A percentile compares a stretch with the other conserved stretches of the same genome.
These are phyloP conservation scores for Brachionus rubens DNA, from an alignment of 1,140 invertebrate species.

Conservation along the genomic window DNA sequence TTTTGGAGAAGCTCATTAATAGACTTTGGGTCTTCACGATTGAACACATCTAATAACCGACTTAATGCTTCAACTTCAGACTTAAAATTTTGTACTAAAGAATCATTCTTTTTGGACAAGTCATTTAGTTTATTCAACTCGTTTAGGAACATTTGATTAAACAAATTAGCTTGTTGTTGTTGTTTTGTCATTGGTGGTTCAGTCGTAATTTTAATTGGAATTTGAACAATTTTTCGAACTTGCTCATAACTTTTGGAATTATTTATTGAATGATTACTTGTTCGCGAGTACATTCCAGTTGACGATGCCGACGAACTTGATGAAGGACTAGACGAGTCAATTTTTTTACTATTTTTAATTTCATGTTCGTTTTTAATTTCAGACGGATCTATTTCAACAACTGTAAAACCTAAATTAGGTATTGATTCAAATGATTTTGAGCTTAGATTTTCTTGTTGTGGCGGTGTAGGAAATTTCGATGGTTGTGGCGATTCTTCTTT, in stretches of 20 bases:
- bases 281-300: not conserved
- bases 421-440: constrained; percentile 6
- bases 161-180: not conserved
- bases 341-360: not conserved
- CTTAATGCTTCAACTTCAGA: constrained; percentile 4
- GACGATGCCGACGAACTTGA: not conserved
- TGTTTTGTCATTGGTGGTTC: not conserved
- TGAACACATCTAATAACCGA: not conserved
- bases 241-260: constrained; percentile 4
- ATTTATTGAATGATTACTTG: not conserved
- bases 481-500: not conserved
- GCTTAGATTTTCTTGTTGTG: not conserved
- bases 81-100: not conserved
- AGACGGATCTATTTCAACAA: not conserved
- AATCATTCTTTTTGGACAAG: not conserved
- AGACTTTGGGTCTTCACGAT: not conserved
- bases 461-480: not conserved
- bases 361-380: not conserved
- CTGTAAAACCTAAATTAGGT: not conserved
- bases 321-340: not conserved
- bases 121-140: constrained; percentile 7
- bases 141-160: constrained; percentile 13
- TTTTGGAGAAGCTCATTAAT: constrained; percentile 12
- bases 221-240: not conserved
- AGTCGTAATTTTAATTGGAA: not conserved